A percentile compares a stretch with the other conserved stretches of the same genome.
Conservation (phyloP, 92 coral and sea anemone genomes). For the Meandrina meandrites region DNA sequence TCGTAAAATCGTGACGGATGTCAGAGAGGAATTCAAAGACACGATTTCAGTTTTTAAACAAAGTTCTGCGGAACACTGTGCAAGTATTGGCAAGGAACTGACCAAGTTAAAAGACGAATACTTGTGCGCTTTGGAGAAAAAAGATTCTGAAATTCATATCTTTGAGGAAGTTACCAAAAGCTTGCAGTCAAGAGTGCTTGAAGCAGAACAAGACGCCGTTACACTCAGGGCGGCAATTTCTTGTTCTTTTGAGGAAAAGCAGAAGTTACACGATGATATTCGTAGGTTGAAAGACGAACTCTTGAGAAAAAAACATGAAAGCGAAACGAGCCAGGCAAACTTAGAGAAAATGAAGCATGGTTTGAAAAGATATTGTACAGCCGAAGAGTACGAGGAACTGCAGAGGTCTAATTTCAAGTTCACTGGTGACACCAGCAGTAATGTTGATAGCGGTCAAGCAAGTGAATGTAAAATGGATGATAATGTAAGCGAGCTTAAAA, state of each 20-base stretch:
- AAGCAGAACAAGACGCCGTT: background rate
- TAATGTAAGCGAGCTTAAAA: background rate
- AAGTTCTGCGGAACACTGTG: constrained; percentile 9
- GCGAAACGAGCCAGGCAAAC: constrained; percentile 10
- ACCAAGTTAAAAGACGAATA: constrained; percentile 16
- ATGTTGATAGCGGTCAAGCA: background rate
- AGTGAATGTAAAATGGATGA: background rate
- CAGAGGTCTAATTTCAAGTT: constrained; percentile 16
- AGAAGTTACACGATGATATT: constrained; percentile 15
- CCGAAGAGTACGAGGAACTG: constrained; percentile 38
- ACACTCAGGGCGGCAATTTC: background rate
- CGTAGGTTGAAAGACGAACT: constrained; percentile 22
- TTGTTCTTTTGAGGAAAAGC: constrained; percentile 17
- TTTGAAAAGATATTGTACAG: constrained; percentile 34
- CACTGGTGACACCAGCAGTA: background rate
- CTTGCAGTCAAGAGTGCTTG: constrained; percentile 10
- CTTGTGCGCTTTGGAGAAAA: constrained; percentile 18
- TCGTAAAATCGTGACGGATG: constrained; percentile 14
- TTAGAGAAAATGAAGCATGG: constrained; percentile 13
- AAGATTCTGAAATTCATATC: constrained; percentile 5
- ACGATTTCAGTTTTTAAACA: background rate
- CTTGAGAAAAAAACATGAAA: background rate
- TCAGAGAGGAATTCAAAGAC: constrained; percentile 35
- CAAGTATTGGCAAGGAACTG: constrained; percentile 10
- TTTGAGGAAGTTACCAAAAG: constrained; percentile 10